phyloP scores from a whole-genome alignment of 2,888 invertebrate species.

The Strigamia transsilvanica region DNA sequence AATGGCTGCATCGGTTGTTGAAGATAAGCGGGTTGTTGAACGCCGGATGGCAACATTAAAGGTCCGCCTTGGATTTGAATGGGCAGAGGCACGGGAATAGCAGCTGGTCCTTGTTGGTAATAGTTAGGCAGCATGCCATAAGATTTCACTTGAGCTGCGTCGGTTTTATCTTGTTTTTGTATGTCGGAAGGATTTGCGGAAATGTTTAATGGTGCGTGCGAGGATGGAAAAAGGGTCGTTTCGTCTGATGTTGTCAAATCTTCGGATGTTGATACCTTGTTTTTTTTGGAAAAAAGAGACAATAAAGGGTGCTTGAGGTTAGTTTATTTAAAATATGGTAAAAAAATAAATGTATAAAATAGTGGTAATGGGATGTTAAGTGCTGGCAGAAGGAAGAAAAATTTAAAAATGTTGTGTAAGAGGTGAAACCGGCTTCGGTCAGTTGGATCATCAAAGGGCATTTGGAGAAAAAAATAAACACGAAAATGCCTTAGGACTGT shows the following conservation, averaged over 20 bases:
- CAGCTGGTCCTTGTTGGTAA: conserved; percentile 51
- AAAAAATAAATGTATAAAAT: not conserved
- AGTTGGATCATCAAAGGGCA: conserved; percentile 29
- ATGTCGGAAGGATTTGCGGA: conserved; percentile 9
- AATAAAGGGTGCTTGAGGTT: not conserved
- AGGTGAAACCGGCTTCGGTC: conserved; percentile 43
- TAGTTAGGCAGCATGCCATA: conserved; percentile 52
- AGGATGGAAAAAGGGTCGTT: conserved; percentile 22
- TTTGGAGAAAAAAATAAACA: not conserved
- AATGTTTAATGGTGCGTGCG: conserved; percentile 12
- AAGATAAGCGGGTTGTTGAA: conserved; percentile 17
- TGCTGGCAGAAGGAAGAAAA: not conserved
- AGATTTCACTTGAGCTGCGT: conserved; percentile 55
- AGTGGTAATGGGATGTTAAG: not conserved
- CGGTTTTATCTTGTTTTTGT: conserved; percentile 55
- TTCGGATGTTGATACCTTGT: conserved; percentile 12
- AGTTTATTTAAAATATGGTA: not conserved
- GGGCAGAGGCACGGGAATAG: conserved; percentile 55
- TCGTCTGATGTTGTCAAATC: conserved; percentile 5
- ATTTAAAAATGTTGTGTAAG: not conserved
- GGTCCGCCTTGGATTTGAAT: conserved; percentile 54
- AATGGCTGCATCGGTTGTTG: conserved; percentile 29
- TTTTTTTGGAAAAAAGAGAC: not conserved
- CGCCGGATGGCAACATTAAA: conserved; percentile 54
- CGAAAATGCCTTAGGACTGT: not conserved